Evolutionary conservation across 2,888 invertebrate genomes (phyloP).

Genomic region (Drosophila neotestacea): DNA sequence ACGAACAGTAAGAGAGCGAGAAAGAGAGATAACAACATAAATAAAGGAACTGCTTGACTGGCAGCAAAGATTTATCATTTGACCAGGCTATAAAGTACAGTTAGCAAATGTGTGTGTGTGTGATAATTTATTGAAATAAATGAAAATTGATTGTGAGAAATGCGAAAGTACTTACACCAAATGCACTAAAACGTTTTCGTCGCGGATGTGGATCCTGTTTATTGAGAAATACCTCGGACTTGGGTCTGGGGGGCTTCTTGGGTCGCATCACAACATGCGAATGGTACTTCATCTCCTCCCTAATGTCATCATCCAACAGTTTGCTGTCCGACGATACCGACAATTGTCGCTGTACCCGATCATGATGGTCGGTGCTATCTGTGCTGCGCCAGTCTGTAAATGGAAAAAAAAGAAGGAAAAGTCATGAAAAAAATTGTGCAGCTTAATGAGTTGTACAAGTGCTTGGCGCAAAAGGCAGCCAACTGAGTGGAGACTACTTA

Average conservation of each 20-base stretch:
- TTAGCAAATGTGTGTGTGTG: slow-evolving; percentile 27
- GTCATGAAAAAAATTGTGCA: slow-evolving; percentile 43
- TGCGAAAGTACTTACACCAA: slow-evolving; percentile 91
- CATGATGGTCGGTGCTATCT: slow-evolving; percentile 89
- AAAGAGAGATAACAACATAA: neutral
- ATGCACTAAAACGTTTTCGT: slow-evolving; percentile 97
- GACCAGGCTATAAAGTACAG: slow-evolving; percentile 42
- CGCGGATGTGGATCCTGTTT: slow-evolving; percentile 90
- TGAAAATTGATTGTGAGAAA: slow-evolving; percentile 30
- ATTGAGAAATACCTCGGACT: slow-evolving; percentile 97
- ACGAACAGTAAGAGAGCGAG: neutral
- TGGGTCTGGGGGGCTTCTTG: slow-evolving; percentile 96
- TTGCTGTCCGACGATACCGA: slow-evolving; percentile 97
- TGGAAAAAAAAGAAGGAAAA: slow-evolving; percentile 12
- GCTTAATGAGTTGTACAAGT: slow-evolving; percentile 73
- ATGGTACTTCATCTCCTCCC: slow-evolving; percentile 88
- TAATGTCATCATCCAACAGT: slow-evolving; percentile 94
- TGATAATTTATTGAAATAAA: slow-evolving; percentile 39
- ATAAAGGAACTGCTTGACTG: slow-evolving; percentile 19
- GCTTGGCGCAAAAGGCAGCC: slow-evolving; percentile 28
- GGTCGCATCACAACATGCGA: slow-evolving; percentile 95
- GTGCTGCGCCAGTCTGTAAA: slow-evolving; percentile 90
- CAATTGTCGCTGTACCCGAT: slow-evolving; percentile 94
- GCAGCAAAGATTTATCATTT: slow-evolving; percentile 40
- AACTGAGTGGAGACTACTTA: slow-evolving; percentile 54